Percentiles rank a stretch among this genome's conserved stretches.
Conservation (phyloP, 1,140 invertebrate species). For the Neotoxoptera formosana region DNA sequence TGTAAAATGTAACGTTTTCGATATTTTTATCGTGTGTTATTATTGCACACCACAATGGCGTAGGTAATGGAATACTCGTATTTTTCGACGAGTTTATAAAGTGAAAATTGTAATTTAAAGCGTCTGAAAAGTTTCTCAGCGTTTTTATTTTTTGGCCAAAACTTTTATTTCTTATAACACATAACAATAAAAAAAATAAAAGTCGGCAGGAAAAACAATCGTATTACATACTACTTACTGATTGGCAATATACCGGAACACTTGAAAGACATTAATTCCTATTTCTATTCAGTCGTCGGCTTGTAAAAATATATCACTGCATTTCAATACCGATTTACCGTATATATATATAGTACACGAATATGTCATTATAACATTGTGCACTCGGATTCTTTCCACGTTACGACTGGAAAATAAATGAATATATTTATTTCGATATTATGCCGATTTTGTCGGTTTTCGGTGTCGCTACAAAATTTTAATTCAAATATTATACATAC, state of each 20-base stretch:
- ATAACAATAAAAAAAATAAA: background rate
- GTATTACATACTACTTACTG: background rate
- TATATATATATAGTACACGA: too few relatives aligned
- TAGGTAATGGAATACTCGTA: background rate
- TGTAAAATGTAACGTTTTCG: background rate
- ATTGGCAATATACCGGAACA: background rate
- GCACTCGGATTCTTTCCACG: too few relatives aligned
- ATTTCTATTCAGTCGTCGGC: background rate
- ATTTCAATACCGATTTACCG: too few relatives aligned
- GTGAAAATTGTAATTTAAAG: slow-evolving; percentile 18
- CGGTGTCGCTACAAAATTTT: too few relatives aligned
- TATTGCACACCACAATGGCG: background rate
- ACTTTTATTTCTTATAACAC: background rate
- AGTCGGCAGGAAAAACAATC: background rate
- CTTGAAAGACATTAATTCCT: background rate
- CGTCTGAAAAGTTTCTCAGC: background rate
- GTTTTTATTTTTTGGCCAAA: background rate
- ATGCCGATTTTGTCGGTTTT: too few relatives aligned
- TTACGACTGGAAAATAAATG: too few relatives aligned
- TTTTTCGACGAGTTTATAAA: background rate
- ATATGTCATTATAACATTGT: too few relatives aligned
- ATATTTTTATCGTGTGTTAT: background rate
- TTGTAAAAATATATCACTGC: too few relatives aligned
- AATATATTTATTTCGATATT: too few relatives aligned
- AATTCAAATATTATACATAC: too few relatives aligned